Evolutionary conservation across 2,113 vertebrate genomes (phyloP).

Genomic region (Trematomus loennbergii): DNA sequence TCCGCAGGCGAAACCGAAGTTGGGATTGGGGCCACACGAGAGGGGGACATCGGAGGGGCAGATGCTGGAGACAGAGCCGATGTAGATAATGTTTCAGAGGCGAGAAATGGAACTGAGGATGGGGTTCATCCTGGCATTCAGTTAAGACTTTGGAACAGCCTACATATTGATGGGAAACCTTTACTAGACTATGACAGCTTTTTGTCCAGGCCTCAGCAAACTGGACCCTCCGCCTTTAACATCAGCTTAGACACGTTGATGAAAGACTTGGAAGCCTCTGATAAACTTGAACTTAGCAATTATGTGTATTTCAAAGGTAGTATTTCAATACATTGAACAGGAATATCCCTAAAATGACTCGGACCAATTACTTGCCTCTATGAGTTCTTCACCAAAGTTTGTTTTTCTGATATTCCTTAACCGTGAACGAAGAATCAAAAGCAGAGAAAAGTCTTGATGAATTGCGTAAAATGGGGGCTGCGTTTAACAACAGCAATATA

Average conservation of each 20-base stretch:
- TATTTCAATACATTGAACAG: background rate
- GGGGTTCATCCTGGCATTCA: background rate
- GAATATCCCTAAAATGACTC: too few relatives aligned
- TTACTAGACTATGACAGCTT: constrained; percentile 20
- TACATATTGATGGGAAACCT: constrained; percentile 20
- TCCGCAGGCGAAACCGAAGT: background rate
- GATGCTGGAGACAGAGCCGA: background rate
- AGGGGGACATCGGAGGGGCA: background rate
- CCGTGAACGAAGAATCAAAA: too few relatives aligned
- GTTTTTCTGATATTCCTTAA: too few relatives aligned
- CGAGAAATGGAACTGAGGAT: background rate
- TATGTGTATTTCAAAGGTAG: constrained; percentile 47
- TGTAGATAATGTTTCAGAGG: background rate
- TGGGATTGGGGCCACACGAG: background rate
- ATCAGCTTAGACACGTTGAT: constrained; percentile 12
- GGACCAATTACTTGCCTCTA: too few relatives aligned
- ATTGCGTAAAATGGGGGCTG: too few relatives aligned
- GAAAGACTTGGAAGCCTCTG: constrained; percentile 25
- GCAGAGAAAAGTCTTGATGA: too few relatives aligned
- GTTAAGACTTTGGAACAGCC: constrained; percentile 19
- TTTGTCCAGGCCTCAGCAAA: background rate
- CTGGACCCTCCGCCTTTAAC: background rate
- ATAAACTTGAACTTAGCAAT: constrained; percentile 43
- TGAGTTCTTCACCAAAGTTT: too few relatives aligned
- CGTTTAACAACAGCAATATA: too few relatives aligned